Conservation (phyloP, 2,888 invertebrate genomes). For the Myathropa florea region DNA sequence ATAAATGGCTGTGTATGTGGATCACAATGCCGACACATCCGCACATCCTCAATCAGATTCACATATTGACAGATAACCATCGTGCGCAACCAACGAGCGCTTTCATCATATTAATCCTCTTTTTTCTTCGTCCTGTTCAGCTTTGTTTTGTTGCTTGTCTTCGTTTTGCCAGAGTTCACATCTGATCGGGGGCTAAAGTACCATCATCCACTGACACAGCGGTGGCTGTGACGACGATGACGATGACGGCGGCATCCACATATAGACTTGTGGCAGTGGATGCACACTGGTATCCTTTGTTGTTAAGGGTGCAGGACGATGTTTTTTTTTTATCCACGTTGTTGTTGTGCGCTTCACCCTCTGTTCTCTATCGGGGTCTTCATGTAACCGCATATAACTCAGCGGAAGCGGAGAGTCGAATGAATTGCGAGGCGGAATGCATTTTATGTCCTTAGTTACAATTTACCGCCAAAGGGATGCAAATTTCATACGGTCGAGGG, state of each 20-base stretch:
- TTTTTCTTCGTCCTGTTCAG: slow-evolving; percentile 7
- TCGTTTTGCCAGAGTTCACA: slow-evolving; percentile 14
- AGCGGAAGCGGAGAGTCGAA: slow-evolving; percentile 21
- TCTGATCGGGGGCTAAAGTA: background rate
- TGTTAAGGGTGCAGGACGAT: background rate
- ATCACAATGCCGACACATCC: slow-evolving; percentile 24
- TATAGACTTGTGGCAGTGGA: slow-evolving; percentile 4
- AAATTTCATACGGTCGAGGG: background rate
- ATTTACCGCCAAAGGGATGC: background rate
- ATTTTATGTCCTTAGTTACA: slow-evolving; percentile 13
- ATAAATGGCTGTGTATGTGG: slow-evolving; percentile 42
- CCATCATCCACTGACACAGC: slow-evolving; percentile 2
- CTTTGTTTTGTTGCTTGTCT: background rate
- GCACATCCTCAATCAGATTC: slow-evolving; percentile 55
- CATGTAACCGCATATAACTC: slow-evolving; percentile 40
- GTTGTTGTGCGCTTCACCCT: background rate
- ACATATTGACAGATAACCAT: slow-evolving; percentile 64
- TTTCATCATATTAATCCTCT: slow-evolving; percentile 51
- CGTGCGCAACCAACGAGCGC: slow-evolving; percentile 41
- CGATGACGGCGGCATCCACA: slow-evolving; percentile 5
- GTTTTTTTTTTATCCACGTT: background rate
- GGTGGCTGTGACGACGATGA: background rate
- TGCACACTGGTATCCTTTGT: slow-evolving; percentile 16
- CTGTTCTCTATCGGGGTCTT: slow-evolving; percentile 15
- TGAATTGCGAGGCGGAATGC: slow-evolving; percentile 39